Base-by-base conservation (phyloP, 2,888 invertebrate species). In the Phragmatobia fuliginosa region DNA sequence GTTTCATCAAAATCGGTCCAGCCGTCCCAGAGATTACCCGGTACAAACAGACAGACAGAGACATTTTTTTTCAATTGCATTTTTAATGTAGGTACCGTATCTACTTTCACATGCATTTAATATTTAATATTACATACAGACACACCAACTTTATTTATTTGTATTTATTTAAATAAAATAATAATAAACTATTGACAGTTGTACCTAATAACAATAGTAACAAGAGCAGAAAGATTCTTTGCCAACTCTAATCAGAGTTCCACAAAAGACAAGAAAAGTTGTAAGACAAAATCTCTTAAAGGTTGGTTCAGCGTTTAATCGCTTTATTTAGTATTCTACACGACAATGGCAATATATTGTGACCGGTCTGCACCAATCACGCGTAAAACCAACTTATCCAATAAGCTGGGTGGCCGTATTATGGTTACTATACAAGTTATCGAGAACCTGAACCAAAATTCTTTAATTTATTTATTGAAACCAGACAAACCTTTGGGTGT, bases 381-480 rank as follows among this genome's bases (percentile, higher is more conserved):
- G 86, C 88, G 89, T 88, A 87, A 89, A 89, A 89, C 89, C 87
- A 92, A 92, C 90, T 91, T 92, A 91, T 89, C 90, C 92, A 93
- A 93, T 93, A 93, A 91, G 80, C 41, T 38, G 63, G 62, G 68
- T 62, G 78, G 80, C 70, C 31, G 36, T 91, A 91, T 91, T 70
- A 38, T 36, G 67, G 49, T 67, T 21, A 38, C 70, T 28, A 56
- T 21, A 49, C 5, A 14, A 58, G 70, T 58, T 49, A 45, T 38
- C 70, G 70, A 70, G 21, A 16, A 32, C 60, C 36, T 49, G 2
- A 66, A 21, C 7, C 31, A 25, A 56, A n/a, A n/a, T n/a, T n/a
- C n/a, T n/a, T n/a, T n/a, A n/a, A n/a, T n/a, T n/a, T n/a, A n/a
- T n/a, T n/a, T n/a, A n/a, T n/a, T n/a, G n/a, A n/a, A n/a, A n/a